phyloP scores from a whole-genome alignment of 2,797 vertebrate genomes.

The Momotus momota region DNA sequence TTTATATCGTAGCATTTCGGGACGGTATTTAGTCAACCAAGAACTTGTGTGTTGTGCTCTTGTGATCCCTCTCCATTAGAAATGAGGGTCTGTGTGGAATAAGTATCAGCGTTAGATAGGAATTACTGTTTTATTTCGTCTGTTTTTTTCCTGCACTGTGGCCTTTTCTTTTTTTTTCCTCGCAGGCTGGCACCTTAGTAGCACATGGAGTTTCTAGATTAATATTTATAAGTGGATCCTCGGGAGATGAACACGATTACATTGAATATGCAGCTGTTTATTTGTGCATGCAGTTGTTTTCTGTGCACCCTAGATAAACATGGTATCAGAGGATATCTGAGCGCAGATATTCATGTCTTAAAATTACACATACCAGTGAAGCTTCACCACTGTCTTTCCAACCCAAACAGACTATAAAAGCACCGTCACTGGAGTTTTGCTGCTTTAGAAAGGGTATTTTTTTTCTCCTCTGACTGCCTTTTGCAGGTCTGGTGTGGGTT shows the following conservation, averaged over 20 bases:
- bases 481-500: not conserved
- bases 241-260: not conserved
- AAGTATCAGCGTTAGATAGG: not conserved
- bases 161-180: not conserved
- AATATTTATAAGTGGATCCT: not conserved
- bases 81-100: not conserved
- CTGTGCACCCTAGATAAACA: not conserved
- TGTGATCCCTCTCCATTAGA: not conserved
- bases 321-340: not conserved
- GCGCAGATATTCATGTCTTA: not conserved
- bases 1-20: conserved; percentile 35
- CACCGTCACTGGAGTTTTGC: not conserved
- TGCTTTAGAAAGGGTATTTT: not conserved
- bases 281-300: conserved; percentile 10
- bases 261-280: not conserved
- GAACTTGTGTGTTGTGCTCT: not conserved
- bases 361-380: not conserved
- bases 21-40: conserved; percentile 22
- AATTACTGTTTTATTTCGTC: conserved; percentile 7
- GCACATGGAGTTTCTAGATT: not conserved
- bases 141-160: not conserved
- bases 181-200: not conserved
- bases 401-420: not conserved
- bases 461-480: not conserved
- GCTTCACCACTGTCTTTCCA: not conserved